phyloP scores from a whole-genome alignment of 2,113 vertebrate genomes.

The Willisornis vidua region DNA sequence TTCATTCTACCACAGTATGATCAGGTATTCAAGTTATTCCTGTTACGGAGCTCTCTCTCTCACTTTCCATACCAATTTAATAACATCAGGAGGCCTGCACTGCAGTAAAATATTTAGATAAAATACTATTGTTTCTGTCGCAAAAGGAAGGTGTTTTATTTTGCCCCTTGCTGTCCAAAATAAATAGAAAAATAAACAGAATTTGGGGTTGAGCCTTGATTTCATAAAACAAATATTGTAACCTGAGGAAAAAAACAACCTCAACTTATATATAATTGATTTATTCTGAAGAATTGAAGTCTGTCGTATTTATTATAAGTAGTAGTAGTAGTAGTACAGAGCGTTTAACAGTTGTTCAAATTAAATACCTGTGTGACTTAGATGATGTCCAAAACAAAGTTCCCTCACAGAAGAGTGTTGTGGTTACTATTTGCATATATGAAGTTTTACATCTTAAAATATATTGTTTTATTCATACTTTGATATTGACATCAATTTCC shows the following conservation, averaged over 20 bases:
- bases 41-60: background rate
- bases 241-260: background rate
- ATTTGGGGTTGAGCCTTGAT: background rate
- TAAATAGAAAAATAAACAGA: background rate
- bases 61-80: background rate
- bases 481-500: background rate
- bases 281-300: background rate
- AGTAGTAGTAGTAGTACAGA: background rate
- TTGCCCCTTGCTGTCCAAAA: background rate
- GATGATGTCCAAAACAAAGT: background rate
- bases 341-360: background rate
- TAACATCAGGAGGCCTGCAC: background rate
- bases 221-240: background rate
- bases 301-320: background rate
- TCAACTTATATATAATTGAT: accelerated
- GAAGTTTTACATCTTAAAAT: background rate
- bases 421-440: background rate
- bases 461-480: background rate
- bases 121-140: background rate
- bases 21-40: background rate
- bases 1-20: background rate
- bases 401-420: background rate
- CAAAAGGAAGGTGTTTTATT: background rate
- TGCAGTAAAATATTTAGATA: background rate
- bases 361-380: background rate